These are phyloP conservation scores for Urocolius indicus DNA, from an alignment of 2,113 vertebrate genomes.

Conservation along the genomic window DNA sequence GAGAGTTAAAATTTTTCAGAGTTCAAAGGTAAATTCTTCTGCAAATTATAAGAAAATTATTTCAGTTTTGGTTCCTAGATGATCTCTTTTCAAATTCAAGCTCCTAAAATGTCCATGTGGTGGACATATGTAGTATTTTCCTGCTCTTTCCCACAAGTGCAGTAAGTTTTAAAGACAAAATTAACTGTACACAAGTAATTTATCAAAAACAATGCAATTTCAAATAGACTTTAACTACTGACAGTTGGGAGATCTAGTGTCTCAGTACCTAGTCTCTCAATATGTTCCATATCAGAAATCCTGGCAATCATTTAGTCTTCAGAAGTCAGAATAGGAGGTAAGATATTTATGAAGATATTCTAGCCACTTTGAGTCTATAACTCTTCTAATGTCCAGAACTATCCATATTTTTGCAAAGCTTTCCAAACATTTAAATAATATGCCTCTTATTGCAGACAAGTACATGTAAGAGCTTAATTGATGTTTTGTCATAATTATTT, in stretches of 20 bases:
- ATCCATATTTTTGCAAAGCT: not conserved
- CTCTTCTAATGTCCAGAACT: not conserved
- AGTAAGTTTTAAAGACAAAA: not conserved
- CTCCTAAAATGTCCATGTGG: not conserved
- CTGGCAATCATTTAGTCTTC: not conserved
- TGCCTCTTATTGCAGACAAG: not conserved
- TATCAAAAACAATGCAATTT: not conserved
- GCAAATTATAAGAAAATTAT: not conserved
- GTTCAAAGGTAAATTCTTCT: not conserved
- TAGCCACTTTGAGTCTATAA: not conserved
- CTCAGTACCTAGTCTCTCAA: not conserved
- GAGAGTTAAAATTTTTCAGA: not conserved
- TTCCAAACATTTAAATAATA: not conserved
- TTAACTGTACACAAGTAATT: not conserved
- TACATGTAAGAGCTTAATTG: not conserved
- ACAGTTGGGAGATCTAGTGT: not conserved
- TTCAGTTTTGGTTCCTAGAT: not conserved
- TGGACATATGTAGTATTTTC: not conserved
- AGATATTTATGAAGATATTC: not conserved
- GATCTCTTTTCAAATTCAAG: not conserved
- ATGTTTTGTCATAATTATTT: not conserved
- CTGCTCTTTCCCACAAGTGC: not conserved
- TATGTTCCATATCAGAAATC: not conserved
- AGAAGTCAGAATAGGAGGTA: not conserved
- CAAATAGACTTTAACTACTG: not conserved